phyloP scores from a whole-genome alignment of 2,888 invertebrate species.

The Silvanus unidentatus region DNA sequence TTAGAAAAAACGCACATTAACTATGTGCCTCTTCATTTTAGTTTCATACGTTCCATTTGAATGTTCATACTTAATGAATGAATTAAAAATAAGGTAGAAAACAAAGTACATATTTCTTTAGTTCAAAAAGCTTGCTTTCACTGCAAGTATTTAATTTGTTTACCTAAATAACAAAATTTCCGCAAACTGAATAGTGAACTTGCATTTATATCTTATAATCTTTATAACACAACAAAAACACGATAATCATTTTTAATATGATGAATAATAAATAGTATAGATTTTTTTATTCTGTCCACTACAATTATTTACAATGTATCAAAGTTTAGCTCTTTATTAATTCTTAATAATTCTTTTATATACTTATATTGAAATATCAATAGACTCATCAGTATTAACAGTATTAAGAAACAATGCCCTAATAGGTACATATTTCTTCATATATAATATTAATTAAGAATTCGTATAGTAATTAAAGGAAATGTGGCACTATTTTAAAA shows the following conservation, averaged over 20 bases:
- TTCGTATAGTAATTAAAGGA: slow-evolving; percentile 1
- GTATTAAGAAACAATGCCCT: slow-evolving; percentile 29
- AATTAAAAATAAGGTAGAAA: slow-evolving; percentile 16
- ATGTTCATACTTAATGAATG: slow-evolving; percentile 14
- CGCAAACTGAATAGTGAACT: slow-evolving; percentile 12
- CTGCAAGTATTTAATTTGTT: slow-evolving; percentile 6
- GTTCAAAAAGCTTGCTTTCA: slow-evolving; percentile 18
- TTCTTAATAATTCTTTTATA: slow-evolving; percentile 23
- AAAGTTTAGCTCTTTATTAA: slow-evolving; percentile 36
- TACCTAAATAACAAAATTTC: not conserved
- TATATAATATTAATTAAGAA: slow-evolving; percentile 4
- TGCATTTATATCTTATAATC: slow-evolving; percentile 11
- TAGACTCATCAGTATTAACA: slow-evolving; percentile 41
- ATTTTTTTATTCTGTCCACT: slow-evolving; percentile 26
- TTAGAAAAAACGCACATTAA: slow-evolving; percentile 33
- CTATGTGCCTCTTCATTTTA: slow-evolving; percentile 28
- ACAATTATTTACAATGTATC: slow-evolving; percentile 44
- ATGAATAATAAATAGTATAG: slow-evolving; percentile 21
- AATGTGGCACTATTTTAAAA: slow-evolving; percentile 22
- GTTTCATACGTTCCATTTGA: slow-evolving; percentile 25
- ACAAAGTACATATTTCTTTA: slow-evolving; percentile 14
- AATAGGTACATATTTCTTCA: slow-evolving; percentile 13
- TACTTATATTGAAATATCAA: slow-evolving; percentile 36
- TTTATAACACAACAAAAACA: slow-evolving; percentile 9
- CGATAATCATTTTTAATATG: slow-evolving; percentile 5